Conservation (phyloP, 2,888 invertebrate genomes). For the Baccha elongata region DNA sequence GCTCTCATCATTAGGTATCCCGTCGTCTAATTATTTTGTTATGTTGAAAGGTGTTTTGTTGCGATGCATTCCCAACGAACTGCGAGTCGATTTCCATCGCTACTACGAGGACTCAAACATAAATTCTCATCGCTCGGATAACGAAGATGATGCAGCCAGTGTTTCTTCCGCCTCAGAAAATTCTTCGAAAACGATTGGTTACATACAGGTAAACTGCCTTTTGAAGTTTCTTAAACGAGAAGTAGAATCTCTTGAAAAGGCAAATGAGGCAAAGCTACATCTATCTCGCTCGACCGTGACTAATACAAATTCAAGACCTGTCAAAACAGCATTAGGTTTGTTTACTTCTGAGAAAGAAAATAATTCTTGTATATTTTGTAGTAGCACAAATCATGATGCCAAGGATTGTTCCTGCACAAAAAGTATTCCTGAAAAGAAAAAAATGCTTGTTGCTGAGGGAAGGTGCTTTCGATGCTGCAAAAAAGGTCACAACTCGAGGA, state of each 20-base stretch:
- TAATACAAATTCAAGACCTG: neutral
- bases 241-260: too few species aligned
- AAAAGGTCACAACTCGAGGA: too few species aligned
- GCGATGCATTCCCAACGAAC: slow-evolving; percentile 27
- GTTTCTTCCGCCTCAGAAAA: too few species aligned
- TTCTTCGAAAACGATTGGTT: too few species aligned
- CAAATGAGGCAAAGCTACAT: too few species aligned
- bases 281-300: slow-evolving; percentile 8
- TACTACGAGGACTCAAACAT: slow-evolving; percentile 14
- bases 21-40: slow-evolving; percentile 19
- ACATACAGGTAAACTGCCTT: too few species aligned
- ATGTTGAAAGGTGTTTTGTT: slow-evolving; percentile 41
- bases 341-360: slow-evolving; percentile 27
- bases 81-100: slow-evolving; percentile 26
- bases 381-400: slow-evolving; percentile 6
- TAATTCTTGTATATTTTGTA: slow-evolving; percentile 31
- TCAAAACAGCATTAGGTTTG: slow-evolving; percentile 48
- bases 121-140: neutral
- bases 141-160: slow-evolving; percentile 23
- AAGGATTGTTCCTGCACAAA: slow-evolving; percentile 23
- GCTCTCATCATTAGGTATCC: neutral
- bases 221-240: too few species aligned
- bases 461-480: too few species aligned
- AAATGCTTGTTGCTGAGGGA: too few species aligned
- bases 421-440: slow-evolving; percentile 12